phyloP scores from a whole-genome alignment of 2,797 vertebrate genomes.

The Kryptolebias ocellatus region DNA sequence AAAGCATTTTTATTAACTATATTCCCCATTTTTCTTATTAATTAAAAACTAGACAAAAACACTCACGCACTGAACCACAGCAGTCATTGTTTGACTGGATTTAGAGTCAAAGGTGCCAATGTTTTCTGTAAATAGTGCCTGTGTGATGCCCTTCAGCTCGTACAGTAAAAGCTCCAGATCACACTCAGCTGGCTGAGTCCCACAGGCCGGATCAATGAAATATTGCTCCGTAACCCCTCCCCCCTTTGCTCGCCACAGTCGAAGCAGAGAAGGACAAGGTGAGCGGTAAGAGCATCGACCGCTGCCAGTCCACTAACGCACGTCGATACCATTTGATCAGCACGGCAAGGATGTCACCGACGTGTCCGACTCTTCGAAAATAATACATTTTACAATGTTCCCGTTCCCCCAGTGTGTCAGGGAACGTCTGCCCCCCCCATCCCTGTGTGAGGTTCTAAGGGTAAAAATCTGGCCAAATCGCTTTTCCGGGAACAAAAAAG shows the following conservation, averaged over 20 bases:
- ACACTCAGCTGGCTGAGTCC: constrained; percentile 33
- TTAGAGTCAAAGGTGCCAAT: constrained; percentile 43
- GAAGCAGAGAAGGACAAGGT: constrained; percentile 48
- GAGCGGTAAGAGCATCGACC: constrained; percentile 70
- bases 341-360: constrained; percentile 8
- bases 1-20: too few species aligned
- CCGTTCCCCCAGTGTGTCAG: too few species aligned
- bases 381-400: neutral
- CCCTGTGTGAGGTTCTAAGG: neutral
- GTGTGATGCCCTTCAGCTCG: constrained; percentile 30
- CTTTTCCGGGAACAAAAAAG: neutral
- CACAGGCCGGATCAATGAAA: constrained; percentile 53
- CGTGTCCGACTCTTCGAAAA: neutral
- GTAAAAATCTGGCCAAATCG: neutral
- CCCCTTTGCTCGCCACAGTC: constrained; percentile 22
- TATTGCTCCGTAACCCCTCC: constrained; percentile 48
- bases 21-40: too few species aligned
- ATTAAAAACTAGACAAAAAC: too few species aligned
- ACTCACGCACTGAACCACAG: neutral
- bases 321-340: constrained; percentile 45
- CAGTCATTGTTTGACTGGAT: neutral
- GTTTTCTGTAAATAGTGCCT: constrained; percentile 71
- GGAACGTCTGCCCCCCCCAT: too few species aligned
- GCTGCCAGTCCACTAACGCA: constrained; percentile 23
- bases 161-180: constrained; percentile 46